Base-by-base conservation (phyloP, 2,113 vertebrate species). In the Eclectus roratus region DNA sequence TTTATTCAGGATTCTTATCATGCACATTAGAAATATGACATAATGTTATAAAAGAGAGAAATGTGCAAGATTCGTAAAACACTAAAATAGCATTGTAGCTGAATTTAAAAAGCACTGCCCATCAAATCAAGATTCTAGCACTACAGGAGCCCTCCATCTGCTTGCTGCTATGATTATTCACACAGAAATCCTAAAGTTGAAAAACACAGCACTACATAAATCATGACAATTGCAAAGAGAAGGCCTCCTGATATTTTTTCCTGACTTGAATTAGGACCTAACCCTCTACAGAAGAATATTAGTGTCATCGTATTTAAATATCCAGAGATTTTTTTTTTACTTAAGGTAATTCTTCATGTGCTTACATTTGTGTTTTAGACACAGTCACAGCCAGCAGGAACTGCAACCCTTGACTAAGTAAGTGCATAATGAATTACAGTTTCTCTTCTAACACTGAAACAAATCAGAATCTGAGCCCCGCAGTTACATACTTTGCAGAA, bases 271-370 rank as follows among this genome's bases (percentile, higher is more conserved):
- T 82, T 39, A 81, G 44, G 24, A 79, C 18, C 16, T 60, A 6
- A 2, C 24, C 29, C 68, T 80, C 28, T 63, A 43, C 64, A 70
- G 33, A 25, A 46, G 19, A 90, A 77, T 80, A 46, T 31, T 41
- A 58, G 8, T 7, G 5, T 43, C 2, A 2, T 53, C 10, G 19
- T 50, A 12, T 13, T 50, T 65, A 85, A 85, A 69, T 41, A 89
- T 2, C 8, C 13, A 68, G 33, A 23, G 1, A 50, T 2, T 2
- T 31, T n/a, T 29, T 25, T 24, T 13, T 31, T 6, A 17, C 49
- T 55, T 53, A 25, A 79, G 13, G 12, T 46, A 79, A 80, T 76
- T 91, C 20, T 44, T 82, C 24, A 43, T 12, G 23, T 17, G 17
- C 11, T 49, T 60, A 9, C 23, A 2, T 28, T 64, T 1, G 0